Evolutionary conservation across 2,888 invertebrate genomes (phyloP).

Genomic region (Diarsia dahlii): DNA sequence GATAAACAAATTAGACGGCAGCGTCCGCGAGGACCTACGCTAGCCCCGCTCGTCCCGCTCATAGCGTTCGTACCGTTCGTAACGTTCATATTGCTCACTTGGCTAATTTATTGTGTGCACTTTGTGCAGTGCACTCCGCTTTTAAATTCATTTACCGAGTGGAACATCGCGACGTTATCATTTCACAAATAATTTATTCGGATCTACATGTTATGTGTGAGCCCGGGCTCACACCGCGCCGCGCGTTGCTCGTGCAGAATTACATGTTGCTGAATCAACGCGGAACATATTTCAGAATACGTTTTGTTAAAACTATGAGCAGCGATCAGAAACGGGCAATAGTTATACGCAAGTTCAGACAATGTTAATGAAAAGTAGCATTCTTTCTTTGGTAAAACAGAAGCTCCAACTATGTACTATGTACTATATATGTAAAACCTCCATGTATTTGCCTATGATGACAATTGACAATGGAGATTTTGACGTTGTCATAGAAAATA

Average conservation of each 20-base stretch:
- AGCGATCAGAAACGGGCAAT: neutral
- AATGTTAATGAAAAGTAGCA: neutral
- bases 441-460: too few species aligned
- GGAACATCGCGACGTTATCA: slow-evolving; percentile 52
- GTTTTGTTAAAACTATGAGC: slow-evolving; percentile 1
- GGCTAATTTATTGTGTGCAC: slow-evolving; percentile 41
- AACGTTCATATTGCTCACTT: slow-evolving; percentile 26
- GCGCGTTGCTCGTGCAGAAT: neutral
- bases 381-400: neutral
- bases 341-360: too few species aligned
- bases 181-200: slow-evolving; percentile 50
- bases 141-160: slow-evolving; percentile 54
- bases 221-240: neutral
- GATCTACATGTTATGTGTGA: slow-evolving; percentile 29
- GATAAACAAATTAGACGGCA: slow-evolving; percentile 74
- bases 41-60: slow-evolving; percentile 3
- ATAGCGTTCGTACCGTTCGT: slow-evolving; percentile 4
- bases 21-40: slow-evolving; percentile 24
- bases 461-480: too few species aligned
- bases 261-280: slow-evolving; percentile 20
- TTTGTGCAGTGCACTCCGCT: slow-evolving; percentile 24
- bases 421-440: too few species aligned
- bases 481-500: too few species aligned
- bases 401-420: neutral
- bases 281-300: neutral